Base-by-base conservation (phyloP, 2,797 vertebrate genomes). In the Notolabrus celidotus region DNA sequence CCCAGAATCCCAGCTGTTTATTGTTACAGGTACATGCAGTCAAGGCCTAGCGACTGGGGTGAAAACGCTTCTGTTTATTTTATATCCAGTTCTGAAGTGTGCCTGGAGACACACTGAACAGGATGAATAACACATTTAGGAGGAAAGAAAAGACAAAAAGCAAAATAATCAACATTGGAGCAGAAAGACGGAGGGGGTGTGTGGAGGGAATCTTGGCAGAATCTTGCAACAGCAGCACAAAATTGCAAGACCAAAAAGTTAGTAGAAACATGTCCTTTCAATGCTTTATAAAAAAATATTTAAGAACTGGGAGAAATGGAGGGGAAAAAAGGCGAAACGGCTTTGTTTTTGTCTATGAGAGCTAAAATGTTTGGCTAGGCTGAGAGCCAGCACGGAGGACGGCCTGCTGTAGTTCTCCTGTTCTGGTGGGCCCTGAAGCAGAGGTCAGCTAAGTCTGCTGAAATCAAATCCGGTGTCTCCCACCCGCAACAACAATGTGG, bases 111-210 rank as follows among this genome's bases (percentile, higher is more conserved):
- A 80, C 85, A 73, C 73, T 41, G 85, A 87, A 89, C 89, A 91
- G 90, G 91, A 92, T 90, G 91, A 92, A 93, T 89, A 93, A 92
- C 90, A 92, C 89, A 84, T 91, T 90, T 83, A 82, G 85, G 79
- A 86, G 80, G 89, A 84, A 88, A 89, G 86, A 88, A 84, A 89
- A 86, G 86, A 88, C 85, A 90, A 89, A 89, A 92, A 92, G 79
- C 74, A 33, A 91, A 92, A 93, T 92, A 92, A 92, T 92, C 88
- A 89, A 88, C 85, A 83, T 41, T 62, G 83, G 72, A 87, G 82
- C 81, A 88, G 85, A 87, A 78, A 88, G 80, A 82, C 10, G 57
- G 80, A 77, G 79, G 74, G 74, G 69, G 68, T 50, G 77, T 36
- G 49, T 1, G 2, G 57, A 77, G 77, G 82, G 22, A 77, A 71